These are phyloP conservation scores for Mamestra configurata DNA, from an alignment of 1,140 invertebrate genomes.

Conservation along the genomic window DNA sequence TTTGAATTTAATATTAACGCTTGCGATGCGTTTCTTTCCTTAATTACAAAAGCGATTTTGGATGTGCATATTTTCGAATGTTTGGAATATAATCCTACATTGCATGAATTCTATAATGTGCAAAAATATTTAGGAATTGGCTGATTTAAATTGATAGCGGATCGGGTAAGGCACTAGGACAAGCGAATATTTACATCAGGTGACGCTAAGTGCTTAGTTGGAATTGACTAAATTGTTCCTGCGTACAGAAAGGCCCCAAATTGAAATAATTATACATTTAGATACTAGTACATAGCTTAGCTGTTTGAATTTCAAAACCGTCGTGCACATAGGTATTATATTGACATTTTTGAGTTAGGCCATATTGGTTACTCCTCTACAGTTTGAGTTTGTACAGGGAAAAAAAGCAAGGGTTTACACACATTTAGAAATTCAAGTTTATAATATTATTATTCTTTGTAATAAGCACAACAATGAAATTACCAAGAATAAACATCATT, in stretches of 20 bases:
- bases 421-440: too few species aligned
- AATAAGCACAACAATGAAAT: too few species aligned
- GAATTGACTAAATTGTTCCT: constrained; percentile 47
- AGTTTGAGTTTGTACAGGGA: too few species aligned
- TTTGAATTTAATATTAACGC: constrained; percentile 49
- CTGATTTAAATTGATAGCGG: constrained; percentile 12
- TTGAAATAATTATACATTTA: background rate
- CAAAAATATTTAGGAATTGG: constrained; percentile 3
- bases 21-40: constrained; percentile 50
- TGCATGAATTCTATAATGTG: constrained; percentile 34
- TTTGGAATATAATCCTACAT: constrained; percentile 36
- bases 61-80: constrained; percentile 56
- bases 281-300: background rate
- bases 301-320: background rate
- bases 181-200: constrained; percentile 27
- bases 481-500: too few species aligned
- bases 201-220: constrained; percentile 11
- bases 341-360: too few species aligned
- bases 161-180: constrained; percentile 49
- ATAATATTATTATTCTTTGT: too few species aligned
- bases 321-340: too few species aligned
- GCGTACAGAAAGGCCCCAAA: constrained; percentile 26
- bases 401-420: too few species aligned
- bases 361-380: too few species aligned
- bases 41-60: constrained; percentile 66